Base-by-base conservation (phyloP, 1,140 invertebrate genomes). In the Geopemphigus sp. region DNA sequence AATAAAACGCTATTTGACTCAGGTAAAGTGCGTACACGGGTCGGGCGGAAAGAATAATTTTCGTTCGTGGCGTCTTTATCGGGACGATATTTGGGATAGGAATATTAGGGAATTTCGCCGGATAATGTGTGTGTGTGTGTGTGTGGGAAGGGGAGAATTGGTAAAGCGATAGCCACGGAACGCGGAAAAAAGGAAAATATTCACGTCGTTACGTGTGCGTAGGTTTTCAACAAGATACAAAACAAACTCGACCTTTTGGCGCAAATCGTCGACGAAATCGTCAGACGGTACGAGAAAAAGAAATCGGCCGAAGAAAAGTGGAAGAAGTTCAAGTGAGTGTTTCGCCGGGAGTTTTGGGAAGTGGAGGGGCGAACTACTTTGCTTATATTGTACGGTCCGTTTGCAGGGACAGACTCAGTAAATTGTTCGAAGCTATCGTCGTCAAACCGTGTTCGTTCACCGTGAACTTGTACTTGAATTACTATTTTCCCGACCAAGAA, bases 141-240 rank as follows among this genome's bases (percentile, higher is more conserved):
- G n/a, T n/a, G n/a, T n/a, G n/a, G n/a, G n/a, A n/a, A n/a, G n/a
- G n/a, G n/a, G n/a, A n/a, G n/a, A n/a, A n/a, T n/a, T n/a, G n/a
- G n/a, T n/a, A n/a, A n/a, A n/a, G n/a, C n/a, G n/a, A n/a, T n/a
- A n/a, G n/a, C n/a, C n/a, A n/a, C n/a, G n/a, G n/a, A n/a, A n/a
- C n/a, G n/a, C n/a, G n/a, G n/a, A n/a, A n/a, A n/a, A n/a, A n/a
- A n/a, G n/a, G n/a, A n/a, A n/a, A n/a, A n/a, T n/a, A n/a, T n/a
- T n/a, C n/a, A n/a, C n/a, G n/a, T n/a, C n/a, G n/a, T n/a, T n/a
- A n/a, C n/a, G n/a, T 64, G 19, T 47, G 19, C 11, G 26, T 47
- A 76, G 73, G 73, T 76, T 26, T 76, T 76, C 15, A 61, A 76
- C 56, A 76, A 76, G 15, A 57, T 76, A 5, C 73, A 76, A 59